phyloP scores from a whole-genome alignment of 1,140 invertebrate species.

The Paraescarpia echinospica region DNA sequence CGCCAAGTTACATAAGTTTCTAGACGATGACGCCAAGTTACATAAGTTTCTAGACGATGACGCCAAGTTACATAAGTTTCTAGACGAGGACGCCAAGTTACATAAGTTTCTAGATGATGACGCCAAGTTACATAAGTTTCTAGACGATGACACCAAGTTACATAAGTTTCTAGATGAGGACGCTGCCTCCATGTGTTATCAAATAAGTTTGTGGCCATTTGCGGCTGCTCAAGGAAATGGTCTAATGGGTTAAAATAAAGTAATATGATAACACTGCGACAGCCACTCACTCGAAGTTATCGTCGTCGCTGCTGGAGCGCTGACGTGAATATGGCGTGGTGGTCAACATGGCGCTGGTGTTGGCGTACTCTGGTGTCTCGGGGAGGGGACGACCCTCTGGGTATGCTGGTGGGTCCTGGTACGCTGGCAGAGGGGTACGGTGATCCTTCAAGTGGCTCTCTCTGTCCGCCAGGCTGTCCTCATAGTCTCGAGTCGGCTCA shows the following conservation, averaged over 20 bases:
- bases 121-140: no score
- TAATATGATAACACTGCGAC: not conserved
- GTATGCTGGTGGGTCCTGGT: not conserved
- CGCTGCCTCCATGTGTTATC: no score
- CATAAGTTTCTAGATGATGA: no score
- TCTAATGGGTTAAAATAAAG: not conserved
- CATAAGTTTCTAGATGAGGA: no score
- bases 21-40: no score
- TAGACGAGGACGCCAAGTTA: no score
- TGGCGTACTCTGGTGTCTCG: not conserved
- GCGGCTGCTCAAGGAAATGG: no score
- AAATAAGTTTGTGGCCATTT: no score
- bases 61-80: no score
- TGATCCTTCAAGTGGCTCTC: not conserved
- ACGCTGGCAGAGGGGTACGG: not conserved
- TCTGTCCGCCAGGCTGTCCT: not conserved
- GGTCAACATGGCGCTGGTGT: not conserved
- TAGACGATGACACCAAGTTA: no score
- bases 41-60: no score
- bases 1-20: no score
- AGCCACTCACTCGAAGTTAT: not conserved
- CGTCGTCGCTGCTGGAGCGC: not conserved
- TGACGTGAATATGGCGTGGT: not conserved
- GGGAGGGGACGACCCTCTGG: not conserved
- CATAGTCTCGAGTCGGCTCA: not conserved